Evolutionary conservation across 2,113 vertebrate genomes (phyloP).

Genomic region (Ictidomys tridecemlineatus): DNA sequence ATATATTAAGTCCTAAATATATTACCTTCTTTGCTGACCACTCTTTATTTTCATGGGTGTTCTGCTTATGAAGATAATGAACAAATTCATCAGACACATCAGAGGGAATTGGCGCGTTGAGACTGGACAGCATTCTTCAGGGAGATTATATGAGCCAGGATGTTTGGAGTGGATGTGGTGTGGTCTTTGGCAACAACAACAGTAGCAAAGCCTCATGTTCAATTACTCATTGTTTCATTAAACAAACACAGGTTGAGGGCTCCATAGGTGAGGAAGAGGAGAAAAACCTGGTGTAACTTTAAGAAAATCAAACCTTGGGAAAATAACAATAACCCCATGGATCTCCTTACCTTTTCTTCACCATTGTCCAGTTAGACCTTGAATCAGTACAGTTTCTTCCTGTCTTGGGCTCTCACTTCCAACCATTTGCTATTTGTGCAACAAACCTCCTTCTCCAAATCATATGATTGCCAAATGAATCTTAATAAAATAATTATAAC

Average conservation of each 20-base stretch:
- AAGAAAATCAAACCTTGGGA: constrained; percentile 31
- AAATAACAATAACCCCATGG: neutral
- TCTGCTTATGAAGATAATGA: constrained; percentile 32
- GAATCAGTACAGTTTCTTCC: neutral
- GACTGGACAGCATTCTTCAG: neutral
- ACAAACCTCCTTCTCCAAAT: constrained; percentile 48
- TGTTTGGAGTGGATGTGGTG: neutral
- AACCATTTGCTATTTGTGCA: constrained; percentile 51
- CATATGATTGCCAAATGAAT: constrained; percentile 31
- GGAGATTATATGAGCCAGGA: neutral
- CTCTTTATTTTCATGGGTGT: neutral
- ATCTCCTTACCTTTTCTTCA: constrained; percentile 19
- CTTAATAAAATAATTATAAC: constrained; percentile 63
- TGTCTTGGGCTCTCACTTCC: neutral
- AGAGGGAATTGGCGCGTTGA: neutral
- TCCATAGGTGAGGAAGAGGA: constrained; percentile 1
- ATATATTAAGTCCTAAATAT: neutral
- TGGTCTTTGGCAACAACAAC: neutral
- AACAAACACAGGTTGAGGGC: neutral
- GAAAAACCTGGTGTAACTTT: neutral
- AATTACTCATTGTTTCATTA: neutral
- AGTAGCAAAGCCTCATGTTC: neutral
- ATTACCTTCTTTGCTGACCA: constrained; percentile 19
- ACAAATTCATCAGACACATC: neutral
- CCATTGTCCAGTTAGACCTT: neutral